Evolutionary conservation across 1,140 invertebrate genomes (phyloP).

Genomic region (Drosophila pachea): DNA sequence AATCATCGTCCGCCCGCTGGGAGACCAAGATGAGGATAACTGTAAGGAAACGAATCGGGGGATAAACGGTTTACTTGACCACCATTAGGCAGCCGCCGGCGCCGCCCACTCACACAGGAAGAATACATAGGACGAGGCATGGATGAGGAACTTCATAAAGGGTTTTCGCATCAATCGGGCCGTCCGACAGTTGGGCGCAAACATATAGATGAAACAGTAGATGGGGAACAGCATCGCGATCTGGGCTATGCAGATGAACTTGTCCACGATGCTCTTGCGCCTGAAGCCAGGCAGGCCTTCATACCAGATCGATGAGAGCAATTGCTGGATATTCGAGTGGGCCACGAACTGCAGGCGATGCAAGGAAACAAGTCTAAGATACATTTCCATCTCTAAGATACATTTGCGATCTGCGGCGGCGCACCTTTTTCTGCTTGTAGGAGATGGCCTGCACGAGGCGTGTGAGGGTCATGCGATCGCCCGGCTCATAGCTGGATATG

Average conservation of each 20-base stretch:
- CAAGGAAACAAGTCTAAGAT: background rate
- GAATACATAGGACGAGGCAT: slow-evolving; percentile 94
- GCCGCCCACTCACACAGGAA: slow-evolving; percentile 91
- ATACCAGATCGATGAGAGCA: slow-evolving; percentile 95
- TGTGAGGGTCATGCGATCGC: slow-evolving; percentile 87
- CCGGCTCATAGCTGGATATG: slow-evolving; percentile 83
- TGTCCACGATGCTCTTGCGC: slow-evolving; percentile 85
- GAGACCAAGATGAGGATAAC: slow-evolving; percentile 92
- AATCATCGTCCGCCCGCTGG: slow-evolving; percentile 88
- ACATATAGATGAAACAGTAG: slow-evolving; percentile 90
- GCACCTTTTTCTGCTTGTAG: slow-evolving; percentile 95
- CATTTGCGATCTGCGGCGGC: background rate
- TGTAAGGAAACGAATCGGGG: slow-evolving; percentile 78
- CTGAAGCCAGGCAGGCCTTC: slow-evolving; percentile 92
- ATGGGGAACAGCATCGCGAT: slow-evolving; percentile 91
- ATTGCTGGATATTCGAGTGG: slow-evolving; percentile 95
- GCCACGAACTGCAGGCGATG: slow-evolving; percentile 87
- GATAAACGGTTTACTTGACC: slow-evolving; percentile 31
- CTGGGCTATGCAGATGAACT: slow-evolving; percentile 85
- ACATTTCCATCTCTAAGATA: background rate
- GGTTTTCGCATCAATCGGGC: slow-evolving; percentile 91
- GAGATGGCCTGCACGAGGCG: slow-evolving; percentile 92
- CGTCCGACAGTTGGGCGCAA: slow-evolving; percentile 86
- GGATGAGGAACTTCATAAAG: slow-evolving; percentile 96
- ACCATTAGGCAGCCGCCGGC: no score